phyloP scores from a whole-genome alignment of 2,888 invertebrate species.

The Catocala fraxini region DNA sequence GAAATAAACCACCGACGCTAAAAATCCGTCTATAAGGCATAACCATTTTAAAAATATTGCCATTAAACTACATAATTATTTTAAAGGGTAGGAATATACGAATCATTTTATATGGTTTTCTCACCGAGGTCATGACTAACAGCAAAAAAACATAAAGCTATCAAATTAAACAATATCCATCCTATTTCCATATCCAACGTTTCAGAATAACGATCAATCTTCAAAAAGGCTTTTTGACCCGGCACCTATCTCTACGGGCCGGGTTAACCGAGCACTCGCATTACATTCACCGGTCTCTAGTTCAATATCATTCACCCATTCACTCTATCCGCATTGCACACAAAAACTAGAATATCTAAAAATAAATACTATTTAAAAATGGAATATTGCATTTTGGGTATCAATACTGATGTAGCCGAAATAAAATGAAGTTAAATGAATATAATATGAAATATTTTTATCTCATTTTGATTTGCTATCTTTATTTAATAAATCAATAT shows the following conservation, averaged over 20 bases:
- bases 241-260: conserved; percentile 28
- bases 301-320: conserved; percentile 49
- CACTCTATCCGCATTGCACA: conserved; percentile 42
- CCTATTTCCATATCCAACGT: conserved; percentile 14
- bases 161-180: conserved; percentile 14
- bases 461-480: not conserved
- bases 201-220: conserved; percentile 38
- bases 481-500: not conserved
- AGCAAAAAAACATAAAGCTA: not conserved
- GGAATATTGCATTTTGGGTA: conserved; percentile 26
- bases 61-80: no score
- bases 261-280: conserved; percentile 37
- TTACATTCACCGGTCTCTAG: conserved; percentile 39
- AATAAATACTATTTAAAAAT: conserved; percentile 51
- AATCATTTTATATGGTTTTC: no score
- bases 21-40: no score
- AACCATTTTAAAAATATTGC: no score
- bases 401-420: conserved; percentile 13
- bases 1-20: no score
- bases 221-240: conserved; percentile 43
- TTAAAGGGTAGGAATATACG: no score
- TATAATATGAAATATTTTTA: not conserved
- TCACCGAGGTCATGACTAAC: no score
- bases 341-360: conserved; percentile 41
- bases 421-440: conserved; percentile 2